Evolutionary conservation across 92 coral and sea anemone genomes (phyloP), one percentile per base, ranked within the genome.

Genomic region (Virgularia gustaviana): DNA sequence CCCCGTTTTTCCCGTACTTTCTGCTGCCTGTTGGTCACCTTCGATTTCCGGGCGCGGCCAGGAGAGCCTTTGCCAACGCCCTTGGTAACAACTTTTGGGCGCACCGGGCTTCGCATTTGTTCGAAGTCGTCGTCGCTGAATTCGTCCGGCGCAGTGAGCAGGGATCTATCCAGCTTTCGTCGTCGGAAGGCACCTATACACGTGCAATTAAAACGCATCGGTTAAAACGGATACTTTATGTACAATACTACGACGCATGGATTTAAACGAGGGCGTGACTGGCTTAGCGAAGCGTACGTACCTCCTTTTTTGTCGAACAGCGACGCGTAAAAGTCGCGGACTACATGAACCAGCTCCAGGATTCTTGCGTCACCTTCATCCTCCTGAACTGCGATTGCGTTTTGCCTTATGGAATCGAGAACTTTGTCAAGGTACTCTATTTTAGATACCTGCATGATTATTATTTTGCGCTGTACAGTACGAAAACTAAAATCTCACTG

Each of bases 261-360:
- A 54, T 54, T 54, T 54, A 54, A 54, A 54, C 60, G 60, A 54
- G n/a, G n/a, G n/a, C n/a, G n/a, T n/a, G n/a, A n/a, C n/a, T n/a
- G n/a, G n/a, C n/a, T n/a, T n/a, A n/a, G 60, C 60, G 60, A 54
- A 54, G 60, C 60, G 60, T 54, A 54, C 60, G 60, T 54, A 54
- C 60, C 60, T 54, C 60, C 60, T 54, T 54, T 54, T 54, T 54
- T 54, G 60, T 54, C 60, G 60, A 54, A 54, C 60, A 54, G 60
- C 60, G 60, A 54, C 60, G 60, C 60, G 60, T 54, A 54, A 54
- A 54, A 54, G 60, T 54, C 60, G 60, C 60, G 60, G 60, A 54
- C 60, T 54, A 54, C 60, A 54, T 54, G 60, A 54, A 54, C 60
- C 60, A 54, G 60, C 60, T 54, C 60, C 60, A 54, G 60, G 60